These are phyloP conservation scores for Martes martes DNA, from an alignment of 2,113 vertebrate genomes.

Conservation along the genomic window DNA sequence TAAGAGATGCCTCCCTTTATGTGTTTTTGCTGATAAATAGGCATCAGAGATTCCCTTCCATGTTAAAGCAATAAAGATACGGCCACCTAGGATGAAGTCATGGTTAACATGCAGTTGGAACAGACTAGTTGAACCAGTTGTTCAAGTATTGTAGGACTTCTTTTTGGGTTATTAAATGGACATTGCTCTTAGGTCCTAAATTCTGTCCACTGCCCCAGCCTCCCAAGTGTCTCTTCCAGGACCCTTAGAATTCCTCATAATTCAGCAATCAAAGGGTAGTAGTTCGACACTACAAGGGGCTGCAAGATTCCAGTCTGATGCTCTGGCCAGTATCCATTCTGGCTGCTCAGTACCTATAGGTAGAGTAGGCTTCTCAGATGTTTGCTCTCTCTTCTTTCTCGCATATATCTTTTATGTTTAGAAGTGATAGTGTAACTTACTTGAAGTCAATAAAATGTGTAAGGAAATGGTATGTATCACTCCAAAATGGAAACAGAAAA, in stretches of 20 bases:
- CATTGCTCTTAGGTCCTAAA: background rate
- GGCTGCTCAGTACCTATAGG: background rate
- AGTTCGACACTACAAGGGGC: background rate
- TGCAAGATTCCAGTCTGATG: background rate
- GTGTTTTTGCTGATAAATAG: background rate
- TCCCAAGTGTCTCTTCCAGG: background rate
- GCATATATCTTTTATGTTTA: background rate
- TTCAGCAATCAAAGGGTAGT: too few species aligned
- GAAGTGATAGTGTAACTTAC: background rate
- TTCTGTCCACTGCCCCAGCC: background rate
- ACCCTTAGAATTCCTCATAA: background rate
- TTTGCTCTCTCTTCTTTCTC: background rate
- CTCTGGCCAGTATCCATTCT: background rate
- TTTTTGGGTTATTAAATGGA: background rate
- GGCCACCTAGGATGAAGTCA: background rate
- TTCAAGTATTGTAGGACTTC: background rate
- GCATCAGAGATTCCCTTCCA: background rate
- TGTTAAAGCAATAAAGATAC: background rate
- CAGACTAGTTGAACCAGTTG: too few species aligned
- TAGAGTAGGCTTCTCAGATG: background rate
- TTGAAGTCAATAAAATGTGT: background rate
- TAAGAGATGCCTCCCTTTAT: too few species aligned
- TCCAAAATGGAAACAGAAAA: background rate
- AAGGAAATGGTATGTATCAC: background rate
- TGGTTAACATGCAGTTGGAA: background rate